Evolutionary conservation across 1,140 invertebrate species (phyloP).

Genomic region (Drosophila dunni): DNA sequence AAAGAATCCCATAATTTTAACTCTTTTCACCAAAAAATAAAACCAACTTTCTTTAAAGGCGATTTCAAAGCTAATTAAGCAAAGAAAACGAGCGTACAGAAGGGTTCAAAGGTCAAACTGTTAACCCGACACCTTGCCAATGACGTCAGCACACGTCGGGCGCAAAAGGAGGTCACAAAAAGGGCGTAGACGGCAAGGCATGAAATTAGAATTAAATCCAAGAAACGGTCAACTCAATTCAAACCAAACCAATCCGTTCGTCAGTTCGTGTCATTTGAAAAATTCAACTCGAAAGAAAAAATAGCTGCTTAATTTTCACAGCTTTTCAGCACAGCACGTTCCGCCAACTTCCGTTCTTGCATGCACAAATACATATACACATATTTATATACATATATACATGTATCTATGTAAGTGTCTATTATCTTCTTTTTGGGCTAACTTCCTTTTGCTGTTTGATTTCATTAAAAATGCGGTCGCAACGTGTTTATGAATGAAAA

Average conservation of each 20-base stretch:
- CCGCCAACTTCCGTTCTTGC: constrained; percentile 46
- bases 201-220: neutral
- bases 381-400: constrained; percentile 12
- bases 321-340: constrained; percentile 45
- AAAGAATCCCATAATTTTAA: constrained; percentile 16
- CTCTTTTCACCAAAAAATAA: neutral
- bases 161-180: constrained; percentile 6
- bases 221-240: neutral
- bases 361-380: too few species aligned
- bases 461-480: constrained; percentile 74
- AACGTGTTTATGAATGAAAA: constrained; percentile 82
- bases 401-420: constrained; percentile 34
- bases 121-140: constrained; percentile 25
- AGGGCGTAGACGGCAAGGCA: constrained; percentile 11
- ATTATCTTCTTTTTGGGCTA: constrained; percentile 54
- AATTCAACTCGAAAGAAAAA: neutral
- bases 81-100: constrained; percentile 16
- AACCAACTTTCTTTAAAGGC: constrained; percentile 42
- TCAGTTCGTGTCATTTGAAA: constrained; percentile 4
- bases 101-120: constrained; percentile 46
- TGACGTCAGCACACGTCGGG: constrained; percentile 32
- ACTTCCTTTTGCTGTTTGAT: constrained; percentile 67
- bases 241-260: neutral
- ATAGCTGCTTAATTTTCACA: constrained; percentile 8
- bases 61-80: constrained; percentile 62